Evolutionary conservation across 2,888 invertebrate species (phyloP), one percentile per base, ranked within the genome.

Genomic region (Ceriagrion tenellum): DNA sequence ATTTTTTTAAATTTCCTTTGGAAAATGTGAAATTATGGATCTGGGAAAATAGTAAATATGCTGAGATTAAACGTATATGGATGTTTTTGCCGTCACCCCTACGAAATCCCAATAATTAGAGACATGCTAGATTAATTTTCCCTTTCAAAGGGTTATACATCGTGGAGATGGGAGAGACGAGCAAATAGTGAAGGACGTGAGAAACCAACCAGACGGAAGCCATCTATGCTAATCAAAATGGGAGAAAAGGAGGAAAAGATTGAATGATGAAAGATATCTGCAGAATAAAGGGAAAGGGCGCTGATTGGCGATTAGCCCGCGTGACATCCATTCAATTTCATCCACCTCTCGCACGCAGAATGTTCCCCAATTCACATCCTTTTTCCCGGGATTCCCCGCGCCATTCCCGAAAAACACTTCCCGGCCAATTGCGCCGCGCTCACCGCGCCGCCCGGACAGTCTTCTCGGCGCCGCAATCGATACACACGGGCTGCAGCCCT

Each of bases 391-490:
- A 16, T 81, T 26, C 35, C 81, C 35, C 30, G 81, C 10, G 12
- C 81, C 81, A 35, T 35, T 35, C 81, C 81, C 35, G 81, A 81
- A 35, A 30, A 35, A 3, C n/a, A 30, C 10, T 35, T 18, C 81
- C 81, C 13, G 81, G 81, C 81, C 81, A 35, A 81, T 81, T 81
- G 30, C 81, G 81, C 81, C 81, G 81, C 81, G 59, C 69, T 13
- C 69, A 40, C 69, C 69, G 63, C 35, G 74, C 69, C 47, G 74
- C 69, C 55, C 89, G 91, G 40, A 63, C 93, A 69, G 47, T 47
- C 93, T 93, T 35, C 91, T 63, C 91, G 10, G 63, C 63, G 63
- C 93, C 63, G 47, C 93, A 81, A 81, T 81, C 63, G 47, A 89
- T 55, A 89, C 89, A 89, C 89, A 23, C 55, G 18, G 55, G 93